These are phyloP conservation scores for Akabosia matsudoensis DNA, from an alignment of 1,140 invertebrate genomes.

Conservation along the genomic window DNA sequence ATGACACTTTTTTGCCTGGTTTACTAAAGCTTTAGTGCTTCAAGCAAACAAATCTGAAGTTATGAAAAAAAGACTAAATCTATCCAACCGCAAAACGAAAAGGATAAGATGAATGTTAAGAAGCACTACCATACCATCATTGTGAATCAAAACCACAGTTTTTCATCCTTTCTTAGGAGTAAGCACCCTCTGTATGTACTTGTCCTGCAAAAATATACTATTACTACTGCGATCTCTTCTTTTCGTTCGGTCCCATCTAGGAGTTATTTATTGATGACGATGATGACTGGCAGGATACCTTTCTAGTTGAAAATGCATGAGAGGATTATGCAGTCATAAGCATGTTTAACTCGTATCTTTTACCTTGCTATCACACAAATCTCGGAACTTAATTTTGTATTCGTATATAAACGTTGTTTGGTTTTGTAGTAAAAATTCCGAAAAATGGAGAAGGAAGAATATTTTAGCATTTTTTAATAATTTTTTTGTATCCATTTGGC, in stretches of 20 bases:
- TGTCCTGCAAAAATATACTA: background rate
- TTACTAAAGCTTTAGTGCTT: background rate
- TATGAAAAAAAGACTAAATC: background rate
- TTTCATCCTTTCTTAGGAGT: background rate
- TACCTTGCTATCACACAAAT: no score
- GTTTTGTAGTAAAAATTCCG: background rate
- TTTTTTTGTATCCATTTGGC: background rate
- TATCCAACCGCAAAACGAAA: conserved; percentile 6
- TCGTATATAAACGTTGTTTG: background rate
- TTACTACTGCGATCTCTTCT: no score
- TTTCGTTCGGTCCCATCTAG: no score
- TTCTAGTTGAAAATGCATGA: no score
- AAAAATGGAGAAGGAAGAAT: background rate
- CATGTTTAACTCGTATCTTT: no score
- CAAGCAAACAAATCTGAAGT: background rate
- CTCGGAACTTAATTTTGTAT: no score
- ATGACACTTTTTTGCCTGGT: conserved; percentile 2
- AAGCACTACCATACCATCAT: background rate
- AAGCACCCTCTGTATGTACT: background rate
- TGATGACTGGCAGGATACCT: no score
- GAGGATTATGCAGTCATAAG: no score
- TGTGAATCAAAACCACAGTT: background rate
- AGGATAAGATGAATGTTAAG: background rate
- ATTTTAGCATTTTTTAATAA: background rate
- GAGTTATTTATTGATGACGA: background rate